phyloP scores from a whole-genome alignment of 2,797 vertebrate species.

The Podargus strigoides region DNA sequence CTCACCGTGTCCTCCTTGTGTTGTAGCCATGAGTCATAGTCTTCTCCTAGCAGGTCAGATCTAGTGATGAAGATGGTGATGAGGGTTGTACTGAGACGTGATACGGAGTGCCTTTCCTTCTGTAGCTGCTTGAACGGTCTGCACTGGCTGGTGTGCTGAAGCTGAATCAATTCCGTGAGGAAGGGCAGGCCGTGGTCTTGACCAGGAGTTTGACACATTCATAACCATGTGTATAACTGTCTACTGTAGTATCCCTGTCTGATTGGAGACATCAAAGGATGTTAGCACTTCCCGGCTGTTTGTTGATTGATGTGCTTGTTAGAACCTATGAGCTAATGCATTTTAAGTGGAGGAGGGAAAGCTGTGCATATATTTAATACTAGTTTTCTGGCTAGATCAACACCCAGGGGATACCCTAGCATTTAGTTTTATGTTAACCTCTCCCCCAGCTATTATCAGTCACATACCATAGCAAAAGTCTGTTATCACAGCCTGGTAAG shows the following conservation, averaged over 20 bases:
- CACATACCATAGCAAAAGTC: background rate
- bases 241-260: background rate
- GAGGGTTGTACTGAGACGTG: background rate
- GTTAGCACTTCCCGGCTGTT: background rate
- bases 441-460: background rate
- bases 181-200: background rate
- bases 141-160: background rate
- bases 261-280: background rate
- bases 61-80: background rate
- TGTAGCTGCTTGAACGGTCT: background rate
- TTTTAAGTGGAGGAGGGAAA: background rate
- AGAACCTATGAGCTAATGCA: background rate
- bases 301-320: background rate
- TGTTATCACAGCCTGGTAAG: background rate
- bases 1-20: background rate
- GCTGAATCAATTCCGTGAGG: background rate
- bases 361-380: background rate
- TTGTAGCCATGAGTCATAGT: background rate
- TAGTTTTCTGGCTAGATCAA: background rate
- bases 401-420: background rate
- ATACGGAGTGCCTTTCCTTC: background rate
- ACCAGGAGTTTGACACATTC: background rate
- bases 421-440: background rate
- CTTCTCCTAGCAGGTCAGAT: background rate
- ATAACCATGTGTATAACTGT: background rate